A percentile compares a stretch with the other conserved stretches of the same genome.
phyloP scores from a whole-genome alignment of 1,140 invertebrate species.

The Heliothis subflexa region DNA sequence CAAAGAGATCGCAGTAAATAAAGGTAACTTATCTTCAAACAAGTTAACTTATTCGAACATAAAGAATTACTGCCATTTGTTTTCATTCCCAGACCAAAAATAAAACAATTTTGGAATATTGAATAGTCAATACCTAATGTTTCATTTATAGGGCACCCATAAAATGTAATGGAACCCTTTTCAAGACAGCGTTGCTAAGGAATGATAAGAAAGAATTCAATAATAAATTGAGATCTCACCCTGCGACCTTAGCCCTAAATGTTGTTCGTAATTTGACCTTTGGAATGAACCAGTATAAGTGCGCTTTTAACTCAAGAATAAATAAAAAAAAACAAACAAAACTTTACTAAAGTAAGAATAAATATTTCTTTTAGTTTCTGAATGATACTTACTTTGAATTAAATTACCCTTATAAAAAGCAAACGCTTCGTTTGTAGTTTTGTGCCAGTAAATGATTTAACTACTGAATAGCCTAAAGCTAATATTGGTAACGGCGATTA shows the following conservation, averaged over 20 bases:
- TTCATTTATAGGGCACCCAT: constrained; percentile 22
- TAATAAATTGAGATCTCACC: constrained; percentile 35
- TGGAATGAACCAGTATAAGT: not conserved
- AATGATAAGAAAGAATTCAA: constrained; percentile 39
- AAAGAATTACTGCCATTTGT: constrained; percentile 7
- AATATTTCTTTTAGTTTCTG: no score
- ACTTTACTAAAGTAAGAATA: no score
- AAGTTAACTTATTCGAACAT: not conserved
- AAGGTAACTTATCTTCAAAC: no score
- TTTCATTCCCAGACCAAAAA: not conserved
- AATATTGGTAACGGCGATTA: no score
- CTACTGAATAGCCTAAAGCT: no score
- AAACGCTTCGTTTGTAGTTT: no score
- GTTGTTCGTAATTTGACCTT: constrained; percentile 4
- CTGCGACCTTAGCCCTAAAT: not conserved
- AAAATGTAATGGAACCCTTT: constrained; percentile 34
- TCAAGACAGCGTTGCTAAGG: constrained; percentile 21
- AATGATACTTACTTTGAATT: no score
- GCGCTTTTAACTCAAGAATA: not conserved
- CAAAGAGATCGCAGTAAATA: no score
- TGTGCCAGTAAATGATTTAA: no score
- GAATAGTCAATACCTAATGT: constrained; percentile 4
- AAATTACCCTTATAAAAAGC: no score
- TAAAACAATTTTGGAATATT: constrained; percentile 29
- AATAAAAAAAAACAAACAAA: no score